Conservation (phyloP, 2,888 invertebrate species). For the Antheraea assamensis region DNA sequence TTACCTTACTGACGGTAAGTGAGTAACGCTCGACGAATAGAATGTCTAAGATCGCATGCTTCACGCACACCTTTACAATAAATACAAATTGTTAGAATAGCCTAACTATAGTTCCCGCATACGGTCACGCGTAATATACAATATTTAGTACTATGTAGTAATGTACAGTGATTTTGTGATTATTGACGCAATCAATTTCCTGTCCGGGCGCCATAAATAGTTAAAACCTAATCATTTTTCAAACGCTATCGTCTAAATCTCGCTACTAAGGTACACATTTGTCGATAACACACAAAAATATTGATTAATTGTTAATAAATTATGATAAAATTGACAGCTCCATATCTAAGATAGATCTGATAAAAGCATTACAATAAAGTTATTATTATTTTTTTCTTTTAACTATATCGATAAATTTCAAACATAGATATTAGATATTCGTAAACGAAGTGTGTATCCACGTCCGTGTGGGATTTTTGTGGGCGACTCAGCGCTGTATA, state of each 20-base stretch:
- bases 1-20: too few relatives aligned
- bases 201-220: slow-evolving; percentile 3
- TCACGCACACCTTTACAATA: too few relatives aligned
- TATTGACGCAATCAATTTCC: neutral
- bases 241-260: slow-evolving; percentile 21
- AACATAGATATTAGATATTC: neutral
- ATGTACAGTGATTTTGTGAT: neutral
- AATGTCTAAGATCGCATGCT: too few relatives aligned
- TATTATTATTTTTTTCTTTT: slow-evolving; percentile 18
- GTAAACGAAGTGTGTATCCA: too few relatives aligned
- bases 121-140: neutral
- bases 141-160: neutral
- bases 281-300: slow-evolving; percentile 33
- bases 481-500: too few relatives aligned
- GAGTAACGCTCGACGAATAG: too few relatives aligned
- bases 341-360: slow-evolving; percentile 40
- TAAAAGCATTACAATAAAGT: slow-evolving; percentile 35
- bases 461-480: too few relatives aligned
- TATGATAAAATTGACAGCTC: slow-evolving; percentile 47
- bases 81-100: too few relatives aligned
- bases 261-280: slow-evolving; percentile 32
- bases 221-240: neutral
- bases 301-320: slow-evolving; percentile 57
- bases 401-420: neutral
- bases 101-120: too few relatives aligned